Evolutionary conservation across 30 jellyfish, hydroid and myxozoan genomes (phyloP).

Genomic region (Turritopsis rubra): DNA sequence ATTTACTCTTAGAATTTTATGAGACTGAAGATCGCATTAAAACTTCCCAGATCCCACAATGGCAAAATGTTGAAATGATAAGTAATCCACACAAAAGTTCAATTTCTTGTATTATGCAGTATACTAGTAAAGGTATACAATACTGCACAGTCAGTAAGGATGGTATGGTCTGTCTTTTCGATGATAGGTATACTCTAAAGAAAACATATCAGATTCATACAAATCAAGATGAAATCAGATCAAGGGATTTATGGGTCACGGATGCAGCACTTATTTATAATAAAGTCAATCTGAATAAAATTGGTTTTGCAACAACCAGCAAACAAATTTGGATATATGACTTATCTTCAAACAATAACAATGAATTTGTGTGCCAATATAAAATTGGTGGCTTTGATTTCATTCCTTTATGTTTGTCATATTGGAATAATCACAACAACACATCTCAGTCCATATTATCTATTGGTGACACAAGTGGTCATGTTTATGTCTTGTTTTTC

Average conservation of each 20-base stretch:
- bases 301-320: constrained; percentile 77
- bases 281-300: constrained; percentile 42
- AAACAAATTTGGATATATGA: constrained; percentile 75
- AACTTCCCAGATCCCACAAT: constrained; percentile 80
- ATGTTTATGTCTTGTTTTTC: constrained; percentile 58
- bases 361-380: constrained; percentile 72
- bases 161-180: constrained; percentile 73
- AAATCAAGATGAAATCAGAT: constrained; percentile 62
- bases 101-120: constrained; percentile 41
- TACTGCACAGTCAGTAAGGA: constrained; percentile 71
- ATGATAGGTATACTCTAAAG: constrained; percentile 29
- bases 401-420: constrained; percentile 73
- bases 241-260: constrained; percentile 90
- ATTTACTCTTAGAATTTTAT: constrained; percentile 66
- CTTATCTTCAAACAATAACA: constrained; percentile 39
- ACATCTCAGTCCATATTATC: constrained; percentile 47
- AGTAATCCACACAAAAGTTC: constrained; percentile 65
- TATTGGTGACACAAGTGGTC: constrained; percentile 85
- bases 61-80: constrained; percentile 60
- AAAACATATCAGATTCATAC: constrained; percentile 59
- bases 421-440: constrained; percentile 64
- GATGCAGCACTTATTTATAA: constrained; percentile 50
- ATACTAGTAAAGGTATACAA: constrained; percentile 23
- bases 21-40: constrained; percentile 73
- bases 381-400: constrained; percentile 46